phyloP scores from a whole-genome alignment of 1,140 invertebrate species.

The Teleopsis dalmanni region DNA sequence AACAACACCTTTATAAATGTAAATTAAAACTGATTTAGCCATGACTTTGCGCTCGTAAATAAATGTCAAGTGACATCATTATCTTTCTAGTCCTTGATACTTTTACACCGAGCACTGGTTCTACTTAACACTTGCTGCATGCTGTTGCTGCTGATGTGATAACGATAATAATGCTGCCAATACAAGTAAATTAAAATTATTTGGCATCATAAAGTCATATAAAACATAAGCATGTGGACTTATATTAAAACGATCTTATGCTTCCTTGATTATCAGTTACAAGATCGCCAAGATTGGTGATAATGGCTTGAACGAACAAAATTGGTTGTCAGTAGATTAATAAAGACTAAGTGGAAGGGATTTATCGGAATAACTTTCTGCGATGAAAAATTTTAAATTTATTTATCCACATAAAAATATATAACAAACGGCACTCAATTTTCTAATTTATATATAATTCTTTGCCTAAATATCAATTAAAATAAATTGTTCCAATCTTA shows the following conservation, averaged over 20 bases:
- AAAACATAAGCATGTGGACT: neutral
- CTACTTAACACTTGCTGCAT: slow-evolving; percentile 4
- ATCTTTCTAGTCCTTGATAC: slow-evolving; percentile 11
- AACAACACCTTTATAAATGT: slow-evolving; percentile 44
- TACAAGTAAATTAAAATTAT: no score
- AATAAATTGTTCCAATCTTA: no score
- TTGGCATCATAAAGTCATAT: slow-evolving; percentile 1
- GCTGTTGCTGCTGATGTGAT: slow-evolving; percentile 6
- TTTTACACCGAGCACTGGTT: neutral
- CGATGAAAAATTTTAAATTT: slow-evolving; percentile 11
- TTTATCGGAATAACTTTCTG: slow-evolving; percentile 11
- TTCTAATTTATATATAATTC: no score
- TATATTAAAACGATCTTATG: no score
- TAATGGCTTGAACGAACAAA: slow-evolving; percentile 43
- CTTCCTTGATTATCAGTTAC: slow-evolving; percentile 4
- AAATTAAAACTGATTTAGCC: slow-evolving; percentile 44
- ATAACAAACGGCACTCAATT: no score
- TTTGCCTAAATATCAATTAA: no score
- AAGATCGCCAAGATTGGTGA: slow-evolving; percentile 22
- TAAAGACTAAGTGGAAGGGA: no score
- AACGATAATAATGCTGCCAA: no score
- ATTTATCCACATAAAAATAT: no score
- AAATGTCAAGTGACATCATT: slow-evolving; percentile 44
- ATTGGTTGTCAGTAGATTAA: slow-evolving; percentile 36
- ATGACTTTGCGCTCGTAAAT: slow-evolving; percentile 34